These are phyloP conservation scores for Bungarus multicinctus DNA, from an alignment of 2,113 vertebrate genomes.

Conservation along the genomic window DNA sequence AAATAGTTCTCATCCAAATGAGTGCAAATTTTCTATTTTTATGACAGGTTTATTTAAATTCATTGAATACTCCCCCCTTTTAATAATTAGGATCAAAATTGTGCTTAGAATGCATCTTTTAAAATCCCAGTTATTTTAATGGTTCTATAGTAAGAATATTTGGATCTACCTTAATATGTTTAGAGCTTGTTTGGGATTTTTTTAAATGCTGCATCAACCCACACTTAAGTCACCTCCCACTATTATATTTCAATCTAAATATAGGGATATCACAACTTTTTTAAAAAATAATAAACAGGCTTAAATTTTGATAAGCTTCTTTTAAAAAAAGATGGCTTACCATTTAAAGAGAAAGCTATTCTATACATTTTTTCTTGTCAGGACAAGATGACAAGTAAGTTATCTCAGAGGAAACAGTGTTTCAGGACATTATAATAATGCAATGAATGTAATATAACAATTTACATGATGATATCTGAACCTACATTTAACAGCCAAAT, in stretches of 20 bases:
- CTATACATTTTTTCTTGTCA: background rate
- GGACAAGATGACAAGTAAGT: background rate
- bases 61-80: background rate
- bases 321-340: background rate
- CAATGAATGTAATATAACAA: background rate
- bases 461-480: background rate
- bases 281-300: background rate
- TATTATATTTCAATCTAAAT: background rate
- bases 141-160: background rate
- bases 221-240: background rate
- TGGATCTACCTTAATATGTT: background rate
- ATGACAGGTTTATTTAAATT: background rate
- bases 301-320: background rate
- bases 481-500: background rate
- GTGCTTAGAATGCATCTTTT: background rate
- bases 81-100: background rate
- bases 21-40: background rate
- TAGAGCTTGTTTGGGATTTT: background rate
- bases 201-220: background rate
- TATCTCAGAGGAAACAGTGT: background rate
- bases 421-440: background rate
- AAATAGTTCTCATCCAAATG: background rate
- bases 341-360: background rate
- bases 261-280: background rate
- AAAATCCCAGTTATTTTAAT: background rate